Percentiles rank a stretch among this genome's conserved stretches.
Conservation (phyloP, 2,113 vertebrate genomes). For the Damaliscus lunatus region DNA sequence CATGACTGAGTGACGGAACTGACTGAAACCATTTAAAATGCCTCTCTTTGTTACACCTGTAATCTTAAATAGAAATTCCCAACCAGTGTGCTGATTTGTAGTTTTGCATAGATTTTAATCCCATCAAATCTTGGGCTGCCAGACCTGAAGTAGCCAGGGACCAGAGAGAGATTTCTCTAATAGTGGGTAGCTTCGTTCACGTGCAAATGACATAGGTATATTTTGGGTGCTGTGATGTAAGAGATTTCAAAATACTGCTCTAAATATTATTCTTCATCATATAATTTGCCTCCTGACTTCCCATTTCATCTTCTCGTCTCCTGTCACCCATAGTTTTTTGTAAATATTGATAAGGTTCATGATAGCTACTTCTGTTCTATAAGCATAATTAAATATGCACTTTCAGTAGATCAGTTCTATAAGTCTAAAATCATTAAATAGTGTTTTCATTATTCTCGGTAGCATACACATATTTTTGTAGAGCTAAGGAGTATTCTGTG, state of each 20-base stretch:
- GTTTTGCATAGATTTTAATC: not conserved
- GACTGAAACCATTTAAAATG: not conserved
- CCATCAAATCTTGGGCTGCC: not conserved
- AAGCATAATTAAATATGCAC: not conserved
- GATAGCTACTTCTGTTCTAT: not conserved
- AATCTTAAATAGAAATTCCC: not conserved
- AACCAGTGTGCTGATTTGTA: not conserved
- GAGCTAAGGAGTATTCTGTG: not conserved
- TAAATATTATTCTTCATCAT: not conserved
- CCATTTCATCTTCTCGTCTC: not conserved
- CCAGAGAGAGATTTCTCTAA: not conserved
- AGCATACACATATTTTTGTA: not conserved
- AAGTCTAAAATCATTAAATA: not conserved
- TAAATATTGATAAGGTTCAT: not conserved
- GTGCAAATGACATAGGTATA: fast-evolving
- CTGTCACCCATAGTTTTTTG: not conserved
- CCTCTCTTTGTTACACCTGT: not conserved
- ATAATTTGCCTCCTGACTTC: not conserved
- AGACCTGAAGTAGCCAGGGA: not conserved
- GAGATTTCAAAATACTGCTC: not conserved
- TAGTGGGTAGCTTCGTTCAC: not conserved
- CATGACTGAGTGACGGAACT: not conserved
- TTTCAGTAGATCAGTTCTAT: not conserved
- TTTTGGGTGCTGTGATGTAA: not conserved
- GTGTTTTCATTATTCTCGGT: not conserved